Base-by-base conservation (phyloP, 2,797 vertebrate genomes). In the Myotis planiceps region DNA sequence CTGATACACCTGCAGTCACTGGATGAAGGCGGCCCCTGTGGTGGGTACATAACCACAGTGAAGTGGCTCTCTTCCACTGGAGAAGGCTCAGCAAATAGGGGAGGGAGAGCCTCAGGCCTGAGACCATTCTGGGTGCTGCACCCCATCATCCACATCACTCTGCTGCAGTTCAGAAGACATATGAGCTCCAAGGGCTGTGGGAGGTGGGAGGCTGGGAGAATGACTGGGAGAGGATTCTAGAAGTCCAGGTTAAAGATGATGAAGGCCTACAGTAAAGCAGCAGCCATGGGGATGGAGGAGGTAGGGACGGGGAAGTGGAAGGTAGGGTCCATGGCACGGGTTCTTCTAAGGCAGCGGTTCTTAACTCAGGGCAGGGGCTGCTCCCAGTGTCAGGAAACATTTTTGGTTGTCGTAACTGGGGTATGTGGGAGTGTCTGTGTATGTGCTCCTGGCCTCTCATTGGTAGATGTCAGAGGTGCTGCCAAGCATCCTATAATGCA, bases 151-250 rank as follows among this genome's bases (percentile, higher is more conserved):
- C 29, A 0, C 1, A 15, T 47, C 18, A 0, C 12, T 29, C n/a
- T 0, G 1, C 9, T 4, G 39, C 49, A 34, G 7, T 39, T 47
- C 63, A 32, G 55, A 55, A n/a, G 9, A 3, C 9, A 0, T 27
- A 2, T 3, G 79, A 86, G 55, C 60, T 42, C 47, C 0, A 0
- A 5, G 66, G 27, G 27, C 5, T 1, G 27, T 60, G 58, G 27
- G n/a, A 55, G 15, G 6, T 9, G n/a, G 19, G 29, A 27, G 51
- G n/a, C 58, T 18, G 25, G 55, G 45, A 58, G 37, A 6, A 29
- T 8, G 14, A 8, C 2, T 7, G 21, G n/a, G 85, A 51, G 21
- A 18, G 3, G 39, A 0, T 7, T 34, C 0, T 6, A 3, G 60
- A 10, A 9, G 12, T 42, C 39, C 82, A 34, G 29, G 65, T 21